Evolutionary conservation across 1,140 invertebrate genomes (phyloP).

Genomic region (Thereuonema tuberculata): DNA sequence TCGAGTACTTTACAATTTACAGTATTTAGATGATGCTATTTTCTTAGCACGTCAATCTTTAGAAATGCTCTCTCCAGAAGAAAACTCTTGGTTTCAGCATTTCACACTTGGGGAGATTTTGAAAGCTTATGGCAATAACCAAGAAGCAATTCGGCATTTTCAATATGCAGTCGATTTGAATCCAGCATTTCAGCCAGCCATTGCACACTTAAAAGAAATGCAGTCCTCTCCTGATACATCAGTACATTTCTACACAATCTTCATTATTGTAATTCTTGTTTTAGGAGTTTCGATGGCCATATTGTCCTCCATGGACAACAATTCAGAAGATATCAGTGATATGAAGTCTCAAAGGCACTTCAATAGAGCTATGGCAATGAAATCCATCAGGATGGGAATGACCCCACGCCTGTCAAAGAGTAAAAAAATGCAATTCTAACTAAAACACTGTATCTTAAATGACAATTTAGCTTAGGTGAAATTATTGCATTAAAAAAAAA

Average conservation of each 20-base stretch:
- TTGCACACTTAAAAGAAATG: conserved; percentile 58
- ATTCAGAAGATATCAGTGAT: conserved; percentile 37
- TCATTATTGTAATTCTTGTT: conserved; percentile 72
- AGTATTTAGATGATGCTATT: conserved; percentile 76
- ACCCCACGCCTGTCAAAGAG: too few species aligned
- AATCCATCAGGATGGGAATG: conserved; percentile 45
- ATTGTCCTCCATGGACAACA: conserved; percentile 51
- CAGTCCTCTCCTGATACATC: conserved; percentile 51
- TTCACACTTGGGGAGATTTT: conserved; percentile 53
- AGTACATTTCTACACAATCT: conserved; percentile 62
- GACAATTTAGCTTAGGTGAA: too few species aligned
- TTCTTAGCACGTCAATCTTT: conserved; percentile 59
- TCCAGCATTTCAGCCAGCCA: conserved; percentile 64
- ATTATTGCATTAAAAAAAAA: too few species aligned
- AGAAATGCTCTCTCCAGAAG: conserved; percentile 58
- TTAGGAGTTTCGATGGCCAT: conserved; percentile 57
- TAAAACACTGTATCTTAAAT: too few species aligned
- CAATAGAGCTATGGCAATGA: conserved; percentile 72
- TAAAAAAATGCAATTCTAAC: too few species aligned
- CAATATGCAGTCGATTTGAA: conserved; percentile 62
- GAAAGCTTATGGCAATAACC: conserved; percentile 62
- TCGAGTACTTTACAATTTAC: conserved; percentile 63
- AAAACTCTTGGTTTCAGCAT: conserved; percentile 78
- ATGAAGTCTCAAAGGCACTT: conserved; percentile 61
- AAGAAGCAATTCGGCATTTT: conserved; percentile 66